Percentiles rank a stretch among this genome's conserved stretches.
These are phyloP conservation scores for Branchipolynoe longqiensis DNA, from an alignment of 2,888 invertebrate genomes.

Conservation along the genomic window DNA sequence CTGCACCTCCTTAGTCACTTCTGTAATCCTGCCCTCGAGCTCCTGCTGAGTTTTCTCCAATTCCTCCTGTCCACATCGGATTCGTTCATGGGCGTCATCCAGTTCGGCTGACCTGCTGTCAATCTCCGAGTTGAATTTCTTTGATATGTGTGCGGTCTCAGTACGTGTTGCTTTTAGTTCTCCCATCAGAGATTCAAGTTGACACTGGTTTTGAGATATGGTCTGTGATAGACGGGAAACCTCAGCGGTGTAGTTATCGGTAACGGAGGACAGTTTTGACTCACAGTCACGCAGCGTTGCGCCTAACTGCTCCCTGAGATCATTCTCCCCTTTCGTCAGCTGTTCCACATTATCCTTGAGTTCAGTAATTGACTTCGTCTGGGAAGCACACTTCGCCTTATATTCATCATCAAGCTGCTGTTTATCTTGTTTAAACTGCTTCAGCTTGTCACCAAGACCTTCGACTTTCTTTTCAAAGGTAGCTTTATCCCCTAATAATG, in stretches of 20 bases:
- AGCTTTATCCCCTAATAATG: neutral
- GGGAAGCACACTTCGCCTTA: constrained; percentile 55
- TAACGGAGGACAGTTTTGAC: constrained; percentile 56
- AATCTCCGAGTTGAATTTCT: constrained; percentile 16
- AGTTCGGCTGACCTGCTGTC: constrained; percentile 25
- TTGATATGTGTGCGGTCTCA: constrained; percentile 39
- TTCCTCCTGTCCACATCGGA: neutral
- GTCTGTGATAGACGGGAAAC: constrained; percentile 54
- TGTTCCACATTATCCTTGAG: constrained; percentile 52
- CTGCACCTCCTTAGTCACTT: constrained; percentile 12
- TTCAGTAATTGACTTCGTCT: constrained; percentile 49
- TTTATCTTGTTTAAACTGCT: constrained; percentile 63
- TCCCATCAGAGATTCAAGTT: constrained; percentile 54
- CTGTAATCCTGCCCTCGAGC: neutral
- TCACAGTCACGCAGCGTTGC: constrained; percentile 37
- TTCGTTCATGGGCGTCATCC: neutral
- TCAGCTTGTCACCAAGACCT: constrained; percentile 62
- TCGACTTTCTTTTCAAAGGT: constrained; percentile 56
- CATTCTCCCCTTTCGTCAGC: constrained; percentile 59
- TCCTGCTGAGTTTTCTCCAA: constrained; percentile 1
- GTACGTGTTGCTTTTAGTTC: constrained; percentile 61
- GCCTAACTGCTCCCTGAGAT: constrained; percentile 67
- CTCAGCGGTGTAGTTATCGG: constrained; percentile 50
- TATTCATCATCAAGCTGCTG: constrained; percentile 59
- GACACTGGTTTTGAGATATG: constrained; percentile 55